Evolutionary conservation across 2,113 vertebrate genomes (phyloP), one percentile per base, ranked within the genome.

Genomic region (Anhinga rufa): DNA sequence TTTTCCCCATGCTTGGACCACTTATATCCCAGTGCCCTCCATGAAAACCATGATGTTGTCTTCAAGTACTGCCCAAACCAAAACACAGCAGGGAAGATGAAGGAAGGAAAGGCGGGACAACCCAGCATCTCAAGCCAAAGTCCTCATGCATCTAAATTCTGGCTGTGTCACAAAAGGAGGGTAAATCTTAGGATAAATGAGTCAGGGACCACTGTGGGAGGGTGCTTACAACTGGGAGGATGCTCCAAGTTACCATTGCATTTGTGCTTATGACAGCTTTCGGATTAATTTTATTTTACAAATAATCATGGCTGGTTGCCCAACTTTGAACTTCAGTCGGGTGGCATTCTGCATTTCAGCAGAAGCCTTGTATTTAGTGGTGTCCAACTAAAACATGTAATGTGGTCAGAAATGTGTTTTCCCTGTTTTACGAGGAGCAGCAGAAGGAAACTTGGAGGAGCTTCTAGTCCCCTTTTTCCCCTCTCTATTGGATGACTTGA

Each of bases 371-470:
- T 19, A 31, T 94, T 85, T 86, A 58, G 19, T 66, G 82, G 86
- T 81, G 90, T 97, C 97, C 97, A 98, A 97, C 85, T 89, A 95
- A 98, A 98, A 97, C 97, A 98, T 96, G 94, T 97, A 93, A 96
- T 97, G 96, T 96, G 95, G 95, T 96, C 95, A 97, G 87, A 95
- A 96, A 96, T 95, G 92, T 93, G 90, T 86, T 97, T 96, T 96
- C 85, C 85, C 83, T 92, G 64, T 93, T 96, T 94, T 84, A 95
- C 92, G 91, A 95, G 88, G 22, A 95, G 91, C 55, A 83, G 74
- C 78, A 95, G 87, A 87, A 93, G 88, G 96, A 97, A 96, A 96
- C 65, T 93, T 94, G 92, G 94, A 96, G 95, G 69, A 97, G 93
- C 90, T 97, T 96, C 94, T 96, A 90, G 89, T 95, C 92, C 42